Percentiles rank a stretch among this genome's conserved stretches.
Evolutionary conservation across 2,888 invertebrate species (phyloP).

Genomic region (Erpobdella octoculata): DNA sequence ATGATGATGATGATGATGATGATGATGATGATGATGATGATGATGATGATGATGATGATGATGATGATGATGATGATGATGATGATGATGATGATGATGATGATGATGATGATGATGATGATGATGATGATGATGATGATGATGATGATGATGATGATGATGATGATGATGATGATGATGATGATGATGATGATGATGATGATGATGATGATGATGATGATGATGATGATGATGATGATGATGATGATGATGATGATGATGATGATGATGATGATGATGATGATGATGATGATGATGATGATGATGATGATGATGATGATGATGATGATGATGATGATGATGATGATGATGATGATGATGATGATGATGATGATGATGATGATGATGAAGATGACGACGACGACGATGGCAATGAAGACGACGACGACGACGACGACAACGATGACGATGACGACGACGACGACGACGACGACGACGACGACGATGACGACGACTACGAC

Average conservation of each 20-base stretch:
- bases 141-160: not conserved
- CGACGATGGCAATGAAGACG: not conserved
- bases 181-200: not conserved
- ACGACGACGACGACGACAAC: not conserved
- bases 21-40: slow-evolving; percentile 13
- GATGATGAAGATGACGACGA: not conserved
- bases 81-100: slow-evolving; percentile 7
- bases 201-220: not conserved
- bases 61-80: not conserved
- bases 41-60: slow-evolving; percentile 12
- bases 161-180: not conserved
- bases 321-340: not conserved
- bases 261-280: not conserved
- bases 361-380: slow-evolving; percentile 5
- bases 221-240: slow-evolving; percentile 5
- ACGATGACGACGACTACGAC: no score
- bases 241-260: slow-evolving; percentile 1
- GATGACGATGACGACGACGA: not conserved
- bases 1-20: slow-evolving; percentile 11
- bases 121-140: slow-evolving; percentile 3
- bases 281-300: not conserved
- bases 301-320: not conserved
- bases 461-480: not conserved
- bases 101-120: not conserved
- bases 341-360: slow-evolving; percentile 4